Evolutionary conservation across 2,888 invertebrate genomes (phyloP).

Genomic region (Ptilodon capucinus): DNA sequence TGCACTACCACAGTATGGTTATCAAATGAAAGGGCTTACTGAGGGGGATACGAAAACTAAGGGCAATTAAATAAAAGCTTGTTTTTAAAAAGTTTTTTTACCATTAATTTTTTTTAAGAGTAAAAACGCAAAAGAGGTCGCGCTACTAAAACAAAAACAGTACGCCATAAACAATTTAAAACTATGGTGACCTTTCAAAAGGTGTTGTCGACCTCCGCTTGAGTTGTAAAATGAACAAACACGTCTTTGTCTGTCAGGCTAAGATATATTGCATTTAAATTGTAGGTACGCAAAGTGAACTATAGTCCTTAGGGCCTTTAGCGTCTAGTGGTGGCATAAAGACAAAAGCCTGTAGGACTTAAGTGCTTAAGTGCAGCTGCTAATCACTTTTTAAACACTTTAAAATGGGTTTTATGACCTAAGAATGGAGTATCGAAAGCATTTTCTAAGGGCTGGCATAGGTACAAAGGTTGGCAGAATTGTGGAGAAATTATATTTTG

Average conservation of each 20-base stretch:
- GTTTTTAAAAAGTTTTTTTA: no score
- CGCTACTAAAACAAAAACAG: neutral
- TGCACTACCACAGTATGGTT: no score
- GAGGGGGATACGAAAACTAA: no score
- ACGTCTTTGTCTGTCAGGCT: neutral
- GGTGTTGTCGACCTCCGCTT: neutral
- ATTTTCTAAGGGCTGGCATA: constrained; percentile 16
- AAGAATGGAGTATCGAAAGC: constrained; percentile 31
- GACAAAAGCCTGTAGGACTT: no score
- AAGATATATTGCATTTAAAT: neutral
- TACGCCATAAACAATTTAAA: neutral
- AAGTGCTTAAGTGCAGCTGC: constrained; percentile 7
- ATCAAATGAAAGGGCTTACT: no score
- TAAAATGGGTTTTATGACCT: constrained; percentile 38
- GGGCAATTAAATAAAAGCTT: no score
- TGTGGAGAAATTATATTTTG: no score
- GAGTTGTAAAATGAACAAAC: neutral
- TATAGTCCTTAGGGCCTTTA: constrained; percentile 9
- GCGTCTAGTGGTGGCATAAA: constrained; percentile 16
- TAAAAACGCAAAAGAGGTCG: neutral
- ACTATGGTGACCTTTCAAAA: neutral
- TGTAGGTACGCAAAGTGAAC: constrained; percentile 1
- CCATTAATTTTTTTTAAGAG: no score
- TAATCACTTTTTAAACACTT: constrained; percentile 51
- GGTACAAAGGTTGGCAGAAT: no score